phyloP scores from a whole-genome alignment of 2,113 vertebrate species.

The Salvator merianae region DNA sequence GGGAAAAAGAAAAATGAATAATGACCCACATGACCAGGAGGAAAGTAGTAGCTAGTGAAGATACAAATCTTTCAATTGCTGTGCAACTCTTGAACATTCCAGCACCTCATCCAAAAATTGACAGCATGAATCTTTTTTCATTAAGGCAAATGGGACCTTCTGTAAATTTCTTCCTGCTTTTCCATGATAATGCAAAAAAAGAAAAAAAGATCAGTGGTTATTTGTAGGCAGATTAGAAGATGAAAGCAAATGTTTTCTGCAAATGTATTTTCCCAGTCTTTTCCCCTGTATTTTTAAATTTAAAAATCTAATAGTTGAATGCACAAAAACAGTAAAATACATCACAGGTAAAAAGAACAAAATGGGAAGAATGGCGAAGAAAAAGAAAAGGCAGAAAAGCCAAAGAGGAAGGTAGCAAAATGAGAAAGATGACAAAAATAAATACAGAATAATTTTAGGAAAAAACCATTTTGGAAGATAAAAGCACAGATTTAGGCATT shows the following conservation, averaged over 20 bases:
- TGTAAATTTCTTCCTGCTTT: too few relatives aligned
- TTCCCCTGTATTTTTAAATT: constrained; percentile 25
- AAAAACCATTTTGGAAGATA: constrained; percentile 42
- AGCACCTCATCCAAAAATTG: too few relatives aligned
- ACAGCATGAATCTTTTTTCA: too few relatives aligned
- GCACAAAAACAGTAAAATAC: neutral
- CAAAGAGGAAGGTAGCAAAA: neutral
- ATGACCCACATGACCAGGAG: too few relatives aligned
- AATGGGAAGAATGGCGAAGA: neutral
- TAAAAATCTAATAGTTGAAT: constrained; percentile 26
- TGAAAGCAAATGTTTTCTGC: constrained; percentile 7
- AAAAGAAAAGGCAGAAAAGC: neutral
- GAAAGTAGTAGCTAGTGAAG: too few relatives aligned
- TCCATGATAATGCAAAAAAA: too few relatives aligned
- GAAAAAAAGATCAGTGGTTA: too few relatives aligned
- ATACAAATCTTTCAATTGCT: too few relatives aligned
- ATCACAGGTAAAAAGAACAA: constrained; percentile 9
- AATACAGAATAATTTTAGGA: constrained; percentile 38
- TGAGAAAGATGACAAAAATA: neutral
- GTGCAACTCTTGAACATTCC: too few relatives aligned
- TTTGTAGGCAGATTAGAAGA: neutral
- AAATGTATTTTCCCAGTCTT: constrained; percentile 26
- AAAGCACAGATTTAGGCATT: constrained; percentile 53
- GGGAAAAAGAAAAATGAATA: too few relatives aligned
- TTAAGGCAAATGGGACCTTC: too few relatives aligned